These are phyloP conservation scores for Elegia similella DNA, from an alignment of 2,888 invertebrate genomes.

Conservation along the genomic window DNA sequence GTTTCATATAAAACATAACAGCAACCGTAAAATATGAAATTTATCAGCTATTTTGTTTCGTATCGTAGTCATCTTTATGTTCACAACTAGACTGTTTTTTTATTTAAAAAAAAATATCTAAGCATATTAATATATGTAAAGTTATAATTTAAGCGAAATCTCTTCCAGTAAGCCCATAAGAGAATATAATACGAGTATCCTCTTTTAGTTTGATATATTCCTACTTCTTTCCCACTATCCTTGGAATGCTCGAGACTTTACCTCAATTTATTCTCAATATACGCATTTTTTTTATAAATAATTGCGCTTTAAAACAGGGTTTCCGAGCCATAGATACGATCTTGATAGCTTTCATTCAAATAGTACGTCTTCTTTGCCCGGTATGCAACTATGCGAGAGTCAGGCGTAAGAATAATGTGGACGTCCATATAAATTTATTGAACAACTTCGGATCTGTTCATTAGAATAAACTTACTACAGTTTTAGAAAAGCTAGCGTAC, in stretches of 20 bases:
- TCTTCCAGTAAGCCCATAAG: too few species aligned
- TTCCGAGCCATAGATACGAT: conserved; percentile 38
- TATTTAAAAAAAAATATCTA: too few species aligned
- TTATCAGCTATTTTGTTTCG: too few species aligned
- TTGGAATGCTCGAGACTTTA: conserved; percentile 20
- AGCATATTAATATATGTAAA: too few species aligned
- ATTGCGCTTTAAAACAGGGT: conserved; percentile 26
- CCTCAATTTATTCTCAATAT: conserved; percentile 25
- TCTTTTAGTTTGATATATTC: too few species aligned
- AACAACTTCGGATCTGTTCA: conserved; percentile 19
- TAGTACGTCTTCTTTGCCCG: conserved; percentile 32
- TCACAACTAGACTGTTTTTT: too few species aligned
- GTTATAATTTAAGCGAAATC: too few species aligned
- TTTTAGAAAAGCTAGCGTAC: not conserved
- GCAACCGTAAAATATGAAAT: too few species aligned
- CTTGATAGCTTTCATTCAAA: conserved; percentile 43
- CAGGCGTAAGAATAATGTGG: conserved; percentile 10
- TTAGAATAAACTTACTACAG: conserved; percentile 14
- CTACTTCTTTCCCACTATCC: too few species aligned
- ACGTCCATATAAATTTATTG: conserved; percentile 6
- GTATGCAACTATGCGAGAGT: conserved; percentile 14
- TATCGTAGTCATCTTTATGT: too few species aligned
- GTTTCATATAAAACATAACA: too few species aligned
- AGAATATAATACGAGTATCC: too few species aligned
- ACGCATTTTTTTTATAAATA: conserved; percentile 31